phyloP scores from a whole-genome alignment of 2,888 invertebrate genomes.

The Poecilus cupreus region DNA sequence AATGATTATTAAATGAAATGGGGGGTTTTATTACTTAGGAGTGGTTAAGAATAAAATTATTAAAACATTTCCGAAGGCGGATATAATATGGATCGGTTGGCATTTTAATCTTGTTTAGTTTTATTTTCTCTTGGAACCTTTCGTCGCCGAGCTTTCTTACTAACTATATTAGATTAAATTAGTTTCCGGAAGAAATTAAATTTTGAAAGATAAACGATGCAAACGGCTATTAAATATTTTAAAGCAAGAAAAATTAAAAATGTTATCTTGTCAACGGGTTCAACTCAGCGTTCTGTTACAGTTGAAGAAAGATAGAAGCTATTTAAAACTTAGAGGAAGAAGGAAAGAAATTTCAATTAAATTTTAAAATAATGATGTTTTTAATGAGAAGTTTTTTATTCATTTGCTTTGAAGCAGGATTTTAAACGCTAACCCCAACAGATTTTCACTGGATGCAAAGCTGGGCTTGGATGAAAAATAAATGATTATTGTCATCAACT shows the following conservation, averaged over 20 bases:
- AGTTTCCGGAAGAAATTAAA: constrained; percentile 32
- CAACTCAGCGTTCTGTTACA: background rate
- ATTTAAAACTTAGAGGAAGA: background rate
- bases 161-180: background rate
- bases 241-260: constrained; percentile 15
- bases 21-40: too few relatives aligned
- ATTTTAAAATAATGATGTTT: constrained; percentile 28
- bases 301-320: background rate
- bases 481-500: background rate
- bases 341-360: background rate
- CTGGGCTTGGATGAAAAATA: background rate
- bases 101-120: constrained; percentile 8
- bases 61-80: background rate
- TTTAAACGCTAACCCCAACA: background rate
- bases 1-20: background rate
- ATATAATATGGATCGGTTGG: background rate
- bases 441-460: background rate
- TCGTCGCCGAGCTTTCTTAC: background rate
- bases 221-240: background rate
- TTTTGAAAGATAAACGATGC: constrained; percentile 32
- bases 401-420: background rate
- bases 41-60: background rate
- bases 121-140: background rate
- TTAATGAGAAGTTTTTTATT: constrained; percentile 15
- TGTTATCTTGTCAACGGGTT: constrained; percentile 18